Evolutionary conservation across 2,113 vertebrate species (phyloP), one percentile per base, ranked within the genome.

Genomic region (Synchiropus splendidus): DNA sequence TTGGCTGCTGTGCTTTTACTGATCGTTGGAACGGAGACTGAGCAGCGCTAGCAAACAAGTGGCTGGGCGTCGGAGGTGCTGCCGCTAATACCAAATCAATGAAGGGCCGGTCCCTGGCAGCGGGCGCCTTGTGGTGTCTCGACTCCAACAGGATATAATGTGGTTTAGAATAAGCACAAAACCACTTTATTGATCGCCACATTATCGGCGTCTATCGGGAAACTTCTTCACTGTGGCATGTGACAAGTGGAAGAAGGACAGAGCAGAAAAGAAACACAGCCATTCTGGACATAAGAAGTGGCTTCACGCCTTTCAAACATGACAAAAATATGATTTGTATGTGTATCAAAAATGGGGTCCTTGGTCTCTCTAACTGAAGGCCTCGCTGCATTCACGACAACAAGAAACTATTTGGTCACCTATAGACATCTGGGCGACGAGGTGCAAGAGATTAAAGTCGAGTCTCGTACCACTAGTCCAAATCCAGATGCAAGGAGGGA

Each of bases 31-130:
- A 65, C 74, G 76, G 51, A 66, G 58, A 55, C 9, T 44, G 44
- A 71, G 45, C 42, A 11, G 31, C 2, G 32, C 61, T 67, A 64
- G 58, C 72, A 73, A 79, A 79, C 74, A 79, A 82, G 75, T 63
- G 65, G 58, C 68, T 58, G 43, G 60, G 54, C 32, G 54, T 64
- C 13, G 46, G 55, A 67, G 54, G 59, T 64, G 51, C 50, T 49
- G 37, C 60, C 58, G 70, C 64, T 71, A 74, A 76, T 73, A 58
- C 67, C 56, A 60, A 78, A 80, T 82, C 80, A 78, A 79, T 80
- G 70, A 47, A 60, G 40, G 57, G 60, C 54, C 32, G 61, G 57
- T 70, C 63, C 59, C 52, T 48, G 16, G 51, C 52, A 61, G 66
- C 13, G 47, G 58, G 45, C 48, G 21, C 63, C 44, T 71, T 16